Percentiles rank a stretch among this genome's conserved stretches.
Conservation (phyloP, 2,113 vertebrate genomes). For the Pavo muticus region DNA sequence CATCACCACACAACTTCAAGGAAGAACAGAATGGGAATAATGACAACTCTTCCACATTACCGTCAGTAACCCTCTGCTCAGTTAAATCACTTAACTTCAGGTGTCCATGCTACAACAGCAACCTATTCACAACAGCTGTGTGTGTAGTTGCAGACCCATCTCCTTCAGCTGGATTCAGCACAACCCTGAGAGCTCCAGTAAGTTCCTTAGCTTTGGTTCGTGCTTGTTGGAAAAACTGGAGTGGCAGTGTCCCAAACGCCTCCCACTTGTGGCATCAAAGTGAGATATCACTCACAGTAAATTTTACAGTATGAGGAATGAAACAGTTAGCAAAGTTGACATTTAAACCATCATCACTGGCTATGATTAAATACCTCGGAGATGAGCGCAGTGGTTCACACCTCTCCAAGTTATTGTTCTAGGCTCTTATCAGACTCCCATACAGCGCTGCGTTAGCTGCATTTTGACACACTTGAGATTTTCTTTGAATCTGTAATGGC, state of each 20-base stretch:
- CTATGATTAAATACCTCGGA: constrained; percentile 62
- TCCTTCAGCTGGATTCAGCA: neutral
- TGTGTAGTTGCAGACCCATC: neutral
- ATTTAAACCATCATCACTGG: constrained; percentile 64
- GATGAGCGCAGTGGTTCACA: constrained; percentile 22
- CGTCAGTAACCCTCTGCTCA: neutral
- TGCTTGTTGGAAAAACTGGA: constrained; percentile 35
- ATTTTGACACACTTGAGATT: neutral
- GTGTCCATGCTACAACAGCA: neutral
- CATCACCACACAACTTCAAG: neutral
- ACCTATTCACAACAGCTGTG: neutral
- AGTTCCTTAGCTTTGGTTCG: constrained; percentile 12
- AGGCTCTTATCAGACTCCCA: constrained; percentile 6
- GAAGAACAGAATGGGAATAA: neutral
- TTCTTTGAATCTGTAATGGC: neutral
- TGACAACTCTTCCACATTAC: neutral
- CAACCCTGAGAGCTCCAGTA: constrained; percentile 30
- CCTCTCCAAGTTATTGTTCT: constrained; percentile 49
- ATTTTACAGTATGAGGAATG: constrained; percentile 60
- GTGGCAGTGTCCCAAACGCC: constrained; percentile 48
- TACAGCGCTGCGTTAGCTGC: rapidly evolving
- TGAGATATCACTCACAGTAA: constrained; percentile 54
- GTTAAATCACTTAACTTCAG: neutral
- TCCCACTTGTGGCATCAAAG: constrained; percentile 64
- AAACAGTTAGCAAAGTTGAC: constrained; percentile 69